phyloP scores from a whole-genome alignment of 1,140 invertebrate species.

The Cherax destructor region DNA sequence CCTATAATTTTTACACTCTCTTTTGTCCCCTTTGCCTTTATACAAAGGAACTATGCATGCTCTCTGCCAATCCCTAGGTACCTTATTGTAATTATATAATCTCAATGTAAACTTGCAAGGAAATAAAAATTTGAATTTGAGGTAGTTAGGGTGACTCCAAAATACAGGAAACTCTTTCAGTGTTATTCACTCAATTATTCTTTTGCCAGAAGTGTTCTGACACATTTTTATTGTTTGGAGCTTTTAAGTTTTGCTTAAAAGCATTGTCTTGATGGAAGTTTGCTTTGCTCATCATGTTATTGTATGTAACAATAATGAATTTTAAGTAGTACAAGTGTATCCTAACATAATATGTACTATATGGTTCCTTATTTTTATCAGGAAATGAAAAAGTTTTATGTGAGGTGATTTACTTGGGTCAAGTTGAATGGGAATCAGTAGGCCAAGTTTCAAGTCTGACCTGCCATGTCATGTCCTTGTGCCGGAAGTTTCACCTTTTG shows the following conservation, averaged over 20 bases:
- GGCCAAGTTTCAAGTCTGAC: conserved; percentile 34
- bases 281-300: not conserved
- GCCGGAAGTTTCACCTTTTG: conserved; percentile 10
- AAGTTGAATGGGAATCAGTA: conserved; percentile 28
- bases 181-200: no score
- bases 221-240: not conserved
- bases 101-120: no score
- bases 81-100: no score
- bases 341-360: not conserved
- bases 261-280: not conserved
- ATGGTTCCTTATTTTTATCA: not conserved
- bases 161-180: no score
- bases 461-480: conserved; percentile 15
- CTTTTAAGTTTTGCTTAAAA: not conserved
- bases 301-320: not conserved
- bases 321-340: not conserved
- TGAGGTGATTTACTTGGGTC: conserved; percentile 21
- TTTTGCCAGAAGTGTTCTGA: not conserved
- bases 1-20: no score
- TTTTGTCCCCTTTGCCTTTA: no score
- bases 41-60: no score
- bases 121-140: no score
- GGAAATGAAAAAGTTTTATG: not conserved
- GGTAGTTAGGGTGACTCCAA: no score
- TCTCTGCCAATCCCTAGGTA: no score